Evolutionary conservation across 2,888 invertebrate genomes (phyloP).

Genomic region (Chrysotoxum bicinctum): DNA sequence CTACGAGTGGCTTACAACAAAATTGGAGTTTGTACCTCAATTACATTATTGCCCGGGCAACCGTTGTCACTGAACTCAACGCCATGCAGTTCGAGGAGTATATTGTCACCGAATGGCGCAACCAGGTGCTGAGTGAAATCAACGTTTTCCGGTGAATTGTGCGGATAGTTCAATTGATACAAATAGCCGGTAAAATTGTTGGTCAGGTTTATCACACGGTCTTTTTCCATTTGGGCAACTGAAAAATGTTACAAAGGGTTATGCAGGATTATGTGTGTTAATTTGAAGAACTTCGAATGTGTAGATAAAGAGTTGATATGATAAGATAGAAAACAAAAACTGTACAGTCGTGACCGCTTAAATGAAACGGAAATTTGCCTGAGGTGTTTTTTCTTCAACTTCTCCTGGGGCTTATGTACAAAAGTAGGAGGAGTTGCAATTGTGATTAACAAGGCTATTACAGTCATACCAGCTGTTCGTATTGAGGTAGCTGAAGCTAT

Average conservation of each 20-base stretch:
- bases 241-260: no score
- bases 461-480: no score
- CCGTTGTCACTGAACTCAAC: slow-evolving; percentile 81
- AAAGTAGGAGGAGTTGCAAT: no score
- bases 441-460: no score
- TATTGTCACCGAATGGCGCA: slow-evolving; percentile 83
- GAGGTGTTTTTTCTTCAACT: no score
- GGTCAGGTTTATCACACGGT: slow-evolving; percentile 81
- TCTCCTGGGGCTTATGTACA: no score
- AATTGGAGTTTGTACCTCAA: slow-evolving; percentile 81
- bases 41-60: slow-evolving; percentile 82
- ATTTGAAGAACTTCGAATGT: not conserved
- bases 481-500: no score
- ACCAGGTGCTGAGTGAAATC: slow-evolving; percentile 84
- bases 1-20: slow-evolving; percentile 26
- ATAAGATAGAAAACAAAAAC: no score
- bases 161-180: slow-evolving; percentile 84
- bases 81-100: slow-evolving; percentile 82
- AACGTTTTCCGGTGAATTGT: slow-evolving; percentile 82
- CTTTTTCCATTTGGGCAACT: slow-evolving; percentile 80
- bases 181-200: slow-evolving; percentile 82
- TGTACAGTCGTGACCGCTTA: no score
- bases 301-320: not conserved
- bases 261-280: not conserved
- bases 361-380: no score